Base-by-base conservation (phyloP, 2,888 invertebrate species). In the Serrognathus titanus region DNA sequence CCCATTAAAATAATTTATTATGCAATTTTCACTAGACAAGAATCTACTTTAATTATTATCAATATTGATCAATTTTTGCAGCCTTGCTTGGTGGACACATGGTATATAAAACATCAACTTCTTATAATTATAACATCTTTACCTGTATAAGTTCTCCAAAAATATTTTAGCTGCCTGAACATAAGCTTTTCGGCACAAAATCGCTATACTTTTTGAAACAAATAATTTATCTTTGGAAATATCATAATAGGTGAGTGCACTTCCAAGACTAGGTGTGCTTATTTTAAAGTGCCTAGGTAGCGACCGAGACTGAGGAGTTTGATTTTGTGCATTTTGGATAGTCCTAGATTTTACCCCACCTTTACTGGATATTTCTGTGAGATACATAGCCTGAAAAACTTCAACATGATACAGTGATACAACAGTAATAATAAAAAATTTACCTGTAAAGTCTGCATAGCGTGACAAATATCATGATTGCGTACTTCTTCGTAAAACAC, bases 401-500 rank as follows among this genome's bases (percentile, higher is more conserved):
- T 39, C 39, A 39, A n/a, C 7, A 11, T 11, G 6, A 39, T 11
- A 12, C 10, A 45, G 1, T 13, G 20, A 45, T 16, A 45, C 20
- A 16, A 8, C 3, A 45, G 16, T 12, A 51, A 31, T 20, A 48
- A 48, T 13, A 48, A 48, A 48, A 38, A 24, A 48, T 76, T 78
- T 76, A 88, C 89, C 82, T 96, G 95, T 66, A 97, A 83, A 38
- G 94, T 94, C 76, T 96, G 94, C 90, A 98, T 96, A 51, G 97
- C 96, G 70, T 89, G 90, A 76, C 95, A 94, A 67, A 98, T 95
- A 75, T 94, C 90, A 51, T 88, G 82, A 78, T 95, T 94, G 55
- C 89, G 86, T 64, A 97, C 94, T 81, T 96, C 94, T 80, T 99
- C 99, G 80, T 91, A 97, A 78, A 98, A 98, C 12, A 96, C 89